These are phyloP conservation scores for Mustela lutreola DNA, from an alignment of 2,113 vertebrate genomes.

Conservation along the genomic window DNA sequence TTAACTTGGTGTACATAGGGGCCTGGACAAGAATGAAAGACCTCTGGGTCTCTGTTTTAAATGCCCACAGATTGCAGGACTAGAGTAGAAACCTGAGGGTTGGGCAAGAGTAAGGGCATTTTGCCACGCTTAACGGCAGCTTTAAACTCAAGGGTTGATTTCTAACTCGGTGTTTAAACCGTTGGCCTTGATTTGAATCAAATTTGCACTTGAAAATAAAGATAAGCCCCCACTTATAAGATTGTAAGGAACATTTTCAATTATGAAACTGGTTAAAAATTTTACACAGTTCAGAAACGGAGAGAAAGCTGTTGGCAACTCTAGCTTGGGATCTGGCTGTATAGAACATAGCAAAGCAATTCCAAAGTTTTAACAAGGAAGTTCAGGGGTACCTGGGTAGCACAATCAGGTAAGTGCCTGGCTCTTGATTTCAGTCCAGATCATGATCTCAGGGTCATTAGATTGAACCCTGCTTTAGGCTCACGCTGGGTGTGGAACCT, in stretches of 20 bases:
- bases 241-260: conserved; percentile 7
- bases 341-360: conserved; percentile 10
- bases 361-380: background rate
- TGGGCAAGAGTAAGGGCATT: conserved; percentile 21
- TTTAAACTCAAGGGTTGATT: conserved; percentile 66
- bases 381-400: background rate
- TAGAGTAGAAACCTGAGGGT: background rate
- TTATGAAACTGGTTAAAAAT: conserved; percentile 49
- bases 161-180: background rate
- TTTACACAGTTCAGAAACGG: background rate
- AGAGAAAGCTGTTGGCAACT: conserved; percentile 36
- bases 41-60: conserved; percentile 14
- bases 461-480: background rate
- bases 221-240: background rate
- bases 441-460: background rate
- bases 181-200: background rate
- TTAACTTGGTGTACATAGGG: conserved; percentile 45
- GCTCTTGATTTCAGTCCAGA: background rate
- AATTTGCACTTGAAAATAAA: conserved; percentile 71
- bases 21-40: conserved; percentile 39
- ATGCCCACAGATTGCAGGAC: background rate
- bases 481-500: background rate
- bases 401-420: background rate
- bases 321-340: background rate
- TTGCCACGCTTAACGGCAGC: conserved; percentile 31